Evolutionary conservation across 1,140 invertebrate species (phyloP), one percentile per base, ranked within the genome.

Genomic region (Cotesia chilonis): DNA sequence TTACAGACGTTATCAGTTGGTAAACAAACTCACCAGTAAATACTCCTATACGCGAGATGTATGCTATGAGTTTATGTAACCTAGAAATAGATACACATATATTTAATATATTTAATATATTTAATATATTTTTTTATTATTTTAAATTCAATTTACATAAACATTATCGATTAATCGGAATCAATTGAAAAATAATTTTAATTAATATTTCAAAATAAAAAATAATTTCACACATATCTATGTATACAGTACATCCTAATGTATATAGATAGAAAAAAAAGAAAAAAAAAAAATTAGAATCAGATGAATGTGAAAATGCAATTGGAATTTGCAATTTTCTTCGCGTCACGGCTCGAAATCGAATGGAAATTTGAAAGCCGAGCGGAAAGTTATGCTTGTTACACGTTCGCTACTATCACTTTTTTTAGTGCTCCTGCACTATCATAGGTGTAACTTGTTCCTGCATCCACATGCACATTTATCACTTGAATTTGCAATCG

Each of bases 381-480:
- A 67, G 41, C 10, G 63, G n/a, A 65, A 65, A 65, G 63, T 65
- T 65, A 65, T 65, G 63, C 63, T 65, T 65, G 63, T 51, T 65
- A 65, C 28, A 28, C 41, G 63, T 51, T 47, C 51, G 37, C 63
- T 51, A 65, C 63, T 51, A 65, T 65, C 17, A 51, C 63, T 20
- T 14, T 65, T 51, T 9, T 20, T 10, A 47, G 4, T 17, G 41
- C 7, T 51, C 14, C 38, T 65, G 10, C 41, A 64, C n/a, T n/a
- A 20, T 20, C n/a, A 59, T 28, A 20, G 17, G 17, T 59, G 7
- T 9, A 9, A 20, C 57, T 9, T 59, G 20, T 10, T 9, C 1
- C 41, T 47, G 6, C 10, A 47, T 28, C 7, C 28, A 60, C 59
- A 60, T 60, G 59, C 28, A 65, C 20, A 51, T 37, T 37, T 12